Conservation (phyloP, 2,113 vertebrate genomes). For the Antigone vipio region DNA sequence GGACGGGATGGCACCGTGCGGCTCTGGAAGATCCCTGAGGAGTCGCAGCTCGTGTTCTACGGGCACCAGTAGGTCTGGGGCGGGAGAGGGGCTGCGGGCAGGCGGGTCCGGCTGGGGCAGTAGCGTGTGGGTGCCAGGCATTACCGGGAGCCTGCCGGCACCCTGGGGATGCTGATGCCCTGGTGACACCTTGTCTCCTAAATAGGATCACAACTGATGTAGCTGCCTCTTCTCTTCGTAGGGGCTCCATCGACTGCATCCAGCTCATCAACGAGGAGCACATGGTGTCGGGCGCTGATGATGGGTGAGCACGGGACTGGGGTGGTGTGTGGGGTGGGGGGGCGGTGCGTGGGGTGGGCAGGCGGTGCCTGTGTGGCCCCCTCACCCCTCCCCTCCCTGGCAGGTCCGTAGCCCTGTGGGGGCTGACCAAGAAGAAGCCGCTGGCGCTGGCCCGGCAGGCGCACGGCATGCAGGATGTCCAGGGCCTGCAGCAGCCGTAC, state of each 20-base stretch:
- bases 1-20: conserved; percentile 89
- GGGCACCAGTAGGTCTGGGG: conserved; percentile 87
- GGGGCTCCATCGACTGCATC: conserved; percentile 93
- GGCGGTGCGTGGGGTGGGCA: not conserved
- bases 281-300: conserved; percentile 91
- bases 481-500: conserved; percentile 5
- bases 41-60: conserved; percentile 93
- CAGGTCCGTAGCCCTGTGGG: conserved; percentile 91
- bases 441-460: conserved; percentile 82
- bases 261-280: conserved; percentile 97
- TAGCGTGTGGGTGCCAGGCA: rapidly evolving
- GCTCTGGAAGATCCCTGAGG: conserved; percentile 96
- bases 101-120: not conserved
- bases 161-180: not conserved
- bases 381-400: not conserved
- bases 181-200: rapidly evolving
- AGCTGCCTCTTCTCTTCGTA: conserved; percentile 14
- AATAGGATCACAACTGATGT: not conserved
- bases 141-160: not conserved
- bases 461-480: conserved; percentile 34
- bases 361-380: not conserved
- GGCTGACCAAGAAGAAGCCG: conserved; percentile 92
- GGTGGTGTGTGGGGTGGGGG: not conserved
- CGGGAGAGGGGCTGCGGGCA: rapidly evolving
- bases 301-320: conserved; percentile 77